These are phyloP conservation scores for Tricholauxania praeusta DNA, from an alignment of 2,888 invertebrate species.

Conservation along the genomic window DNA sequence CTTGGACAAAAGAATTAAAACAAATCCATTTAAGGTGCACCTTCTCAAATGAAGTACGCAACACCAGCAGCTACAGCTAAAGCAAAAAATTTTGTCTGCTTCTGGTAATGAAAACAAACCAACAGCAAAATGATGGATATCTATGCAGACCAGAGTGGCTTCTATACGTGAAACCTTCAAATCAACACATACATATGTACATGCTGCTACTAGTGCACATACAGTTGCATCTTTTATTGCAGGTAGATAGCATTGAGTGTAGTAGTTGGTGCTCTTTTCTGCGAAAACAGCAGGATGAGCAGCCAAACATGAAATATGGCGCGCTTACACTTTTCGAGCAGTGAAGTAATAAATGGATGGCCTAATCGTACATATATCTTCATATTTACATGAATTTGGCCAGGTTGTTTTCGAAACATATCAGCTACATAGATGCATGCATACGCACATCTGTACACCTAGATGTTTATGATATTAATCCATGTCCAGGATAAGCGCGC, in stretches of 20 bases:
- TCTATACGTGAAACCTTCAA: neutral
- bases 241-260: no score
- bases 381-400: neutral
- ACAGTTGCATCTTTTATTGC: no score
- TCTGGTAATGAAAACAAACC: neutral
- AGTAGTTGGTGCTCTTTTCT: no score
- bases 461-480: constrained; percentile 33
- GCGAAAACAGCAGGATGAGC: neutral
- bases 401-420: constrained; percentile 4
- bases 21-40: no score
- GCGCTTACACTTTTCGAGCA: neutral
- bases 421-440: neutral
- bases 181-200: neutral
- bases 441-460: no score
- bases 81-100: constrained; percentile 16
- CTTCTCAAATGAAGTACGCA: neutral
- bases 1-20: no score
- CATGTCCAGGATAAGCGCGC: neutral
- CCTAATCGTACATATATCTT: constrained; percentile 30
- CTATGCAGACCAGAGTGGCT: constrained; percentile 13
- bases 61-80: constrained; percentile 6
- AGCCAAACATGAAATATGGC: neutral
- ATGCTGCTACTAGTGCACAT: neutral
- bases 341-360: constrained; percentile 28
- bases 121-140: constrained; percentile 28